Conservation (phyloP, 2,888 invertebrate genomes). For the Thereva unica region DNA sequence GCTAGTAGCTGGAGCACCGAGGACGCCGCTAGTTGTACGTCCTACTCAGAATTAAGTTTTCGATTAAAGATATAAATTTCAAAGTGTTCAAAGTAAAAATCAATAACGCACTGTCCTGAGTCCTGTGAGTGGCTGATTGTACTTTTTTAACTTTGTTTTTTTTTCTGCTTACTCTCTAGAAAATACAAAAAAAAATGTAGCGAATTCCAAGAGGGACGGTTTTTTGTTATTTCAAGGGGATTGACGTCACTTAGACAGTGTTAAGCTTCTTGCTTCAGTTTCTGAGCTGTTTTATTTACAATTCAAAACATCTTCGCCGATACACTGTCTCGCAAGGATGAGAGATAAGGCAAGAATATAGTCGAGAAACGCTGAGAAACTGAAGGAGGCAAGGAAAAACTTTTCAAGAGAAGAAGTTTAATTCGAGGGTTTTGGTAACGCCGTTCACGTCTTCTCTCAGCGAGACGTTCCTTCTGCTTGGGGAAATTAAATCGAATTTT, state of each 20-base stretch:
- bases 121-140: not conserved
- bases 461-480: not conserved
- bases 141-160: no score
- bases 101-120: conserved; percentile 36
- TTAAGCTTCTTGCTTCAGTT: conserved; percentile 29
- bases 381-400: no score
- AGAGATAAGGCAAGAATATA: not conserved
- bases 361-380: no score
- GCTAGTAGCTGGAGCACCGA: not conserved
- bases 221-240: conserved; percentile 19
- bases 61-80: conserved; percentile 37
- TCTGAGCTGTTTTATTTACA: conserved; percentile 29
- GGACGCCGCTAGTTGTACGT: conserved; percentile 14
- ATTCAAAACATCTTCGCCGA: conserved; percentile 32
- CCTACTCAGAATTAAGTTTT: conserved; percentile 34
- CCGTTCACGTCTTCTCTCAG: conserved; percentile 18
- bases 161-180: no score
- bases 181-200: not conserved
- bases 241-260: conserved; percentile 31
- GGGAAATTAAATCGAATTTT: conserved; percentile 31
- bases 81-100: conserved; percentile 32
- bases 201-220: conserved; percentile 1
- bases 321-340: conserved; percentile 21
- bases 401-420: conserved; percentile 7
- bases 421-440: conserved; percentile 28